Conservation (phyloP, 2,888 invertebrate genomes). For the Helicoverpa assulta region DNA sequence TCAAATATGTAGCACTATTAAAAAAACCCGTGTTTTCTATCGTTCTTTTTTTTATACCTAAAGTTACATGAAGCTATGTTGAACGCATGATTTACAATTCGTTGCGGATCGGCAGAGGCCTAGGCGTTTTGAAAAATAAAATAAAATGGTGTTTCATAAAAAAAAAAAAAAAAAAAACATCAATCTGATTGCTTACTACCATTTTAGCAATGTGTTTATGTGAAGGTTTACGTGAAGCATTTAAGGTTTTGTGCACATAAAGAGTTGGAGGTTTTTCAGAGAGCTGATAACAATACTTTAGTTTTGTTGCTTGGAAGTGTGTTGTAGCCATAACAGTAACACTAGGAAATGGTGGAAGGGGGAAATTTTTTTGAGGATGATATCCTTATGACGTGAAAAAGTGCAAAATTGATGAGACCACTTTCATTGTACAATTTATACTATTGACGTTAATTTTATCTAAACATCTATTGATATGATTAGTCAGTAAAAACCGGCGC, state of each 20-base stretch:
- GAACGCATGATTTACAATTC: conserved; percentile 49
- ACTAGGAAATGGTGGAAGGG: no score
- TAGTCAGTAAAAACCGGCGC: not conserved
- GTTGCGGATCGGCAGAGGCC: conserved; percentile 48
- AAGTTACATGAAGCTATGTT: conserved; percentile 25
- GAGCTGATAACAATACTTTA: no score
- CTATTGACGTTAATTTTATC: not conserved
- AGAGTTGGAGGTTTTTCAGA: no score
- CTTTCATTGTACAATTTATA: not conserved
- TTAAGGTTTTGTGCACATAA: not conserved
- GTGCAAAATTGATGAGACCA: no score
- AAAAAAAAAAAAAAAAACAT: not conserved
- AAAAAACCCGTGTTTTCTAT: conserved; percentile 23
- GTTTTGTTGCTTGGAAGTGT: no score
- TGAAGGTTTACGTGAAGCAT: not conserved
- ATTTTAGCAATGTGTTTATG: not conserved
- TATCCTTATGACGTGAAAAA: no score
- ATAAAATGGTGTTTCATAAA: no score
- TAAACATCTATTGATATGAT: not conserved
- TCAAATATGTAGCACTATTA: no score
- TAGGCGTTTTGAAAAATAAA: no score
- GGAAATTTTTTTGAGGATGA: no score
- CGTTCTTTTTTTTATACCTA: conserved; percentile 17
- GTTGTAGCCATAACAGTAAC: no score
- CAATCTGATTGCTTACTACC: not conserved